These are phyloP conservation scores for Nothoprocta perdicaria DNA, from an alignment of 2,113 vertebrate species.

Conservation along the genomic window DNA sequence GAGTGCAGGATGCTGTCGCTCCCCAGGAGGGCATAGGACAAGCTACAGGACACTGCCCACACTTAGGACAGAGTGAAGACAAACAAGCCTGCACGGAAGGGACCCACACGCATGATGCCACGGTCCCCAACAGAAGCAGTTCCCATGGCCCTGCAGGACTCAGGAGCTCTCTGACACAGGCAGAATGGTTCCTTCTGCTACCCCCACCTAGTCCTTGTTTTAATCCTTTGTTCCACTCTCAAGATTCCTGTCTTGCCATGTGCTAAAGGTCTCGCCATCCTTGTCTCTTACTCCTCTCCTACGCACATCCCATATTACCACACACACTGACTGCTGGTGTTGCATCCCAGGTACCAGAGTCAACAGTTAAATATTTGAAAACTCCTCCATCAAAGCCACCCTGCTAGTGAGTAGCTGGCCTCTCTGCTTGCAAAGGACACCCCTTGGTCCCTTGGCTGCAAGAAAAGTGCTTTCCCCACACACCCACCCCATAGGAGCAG, in stretches of 20 bases:
- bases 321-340: not conserved
- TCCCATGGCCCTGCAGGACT: not conserved
- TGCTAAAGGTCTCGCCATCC: not conserved
- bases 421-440: not conserved
- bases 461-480: not conserved
- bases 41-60: not conserved
- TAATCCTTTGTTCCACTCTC: not conserved
- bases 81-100: not conserved
- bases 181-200: not conserved
- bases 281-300: not conserved
- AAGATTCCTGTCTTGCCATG: not conserved
- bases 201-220: not conserved
- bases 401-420: not conserved
- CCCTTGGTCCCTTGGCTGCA: not conserved
- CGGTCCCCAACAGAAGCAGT: rapidly evolving
- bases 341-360: not conserved
- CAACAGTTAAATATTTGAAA: not conserved
- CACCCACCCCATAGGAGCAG: not conserved
- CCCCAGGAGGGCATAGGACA: not conserved
- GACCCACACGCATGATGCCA: not conserved
- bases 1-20: not conserved
- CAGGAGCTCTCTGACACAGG: not conserved
- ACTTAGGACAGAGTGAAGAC: not conserved
- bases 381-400: not conserved
- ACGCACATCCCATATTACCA: not conserved